Percentiles rank a stretch among this genome's conserved stretches.
phyloP scores from a whole-genome alignment of 1,140 invertebrate species.

The Ips nitidus region DNA sequence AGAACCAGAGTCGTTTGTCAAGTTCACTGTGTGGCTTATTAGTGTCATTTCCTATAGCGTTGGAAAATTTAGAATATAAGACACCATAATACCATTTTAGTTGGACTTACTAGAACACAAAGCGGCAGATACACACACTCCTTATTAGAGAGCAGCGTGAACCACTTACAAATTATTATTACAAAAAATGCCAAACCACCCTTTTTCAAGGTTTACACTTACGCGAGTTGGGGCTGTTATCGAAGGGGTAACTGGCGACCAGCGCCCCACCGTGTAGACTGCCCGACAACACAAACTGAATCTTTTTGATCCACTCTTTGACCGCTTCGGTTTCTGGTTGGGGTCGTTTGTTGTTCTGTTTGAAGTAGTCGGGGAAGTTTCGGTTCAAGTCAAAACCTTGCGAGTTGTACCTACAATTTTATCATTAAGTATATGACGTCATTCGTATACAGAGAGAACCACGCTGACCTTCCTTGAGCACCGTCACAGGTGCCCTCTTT shows the following conservation, averaged over 20 bases:
- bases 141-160: slow-evolving; percentile 55
- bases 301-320: slow-evolving; percentile 90
- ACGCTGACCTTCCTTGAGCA: slow-evolving; percentile 72
- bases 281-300: slow-evolving; percentile 88
- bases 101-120: slow-evolving; percentile 73
- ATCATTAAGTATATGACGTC: not conserved
- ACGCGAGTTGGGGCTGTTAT: slow-evolving; percentile 89
- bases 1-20: no score
- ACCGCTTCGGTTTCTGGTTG: slow-evolving; percentile 94
- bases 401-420: slow-evolving; percentile 72
- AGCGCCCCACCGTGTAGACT: slow-evolving; percentile 90
- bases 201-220: slow-evolving; percentile 56
- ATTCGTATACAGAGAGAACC: slow-evolving; percentile 4
- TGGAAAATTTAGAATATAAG: no score
- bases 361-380: slow-evolving; percentile 93
- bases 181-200: slow-evolving; percentile 10
- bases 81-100: no score
- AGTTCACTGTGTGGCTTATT: no score
- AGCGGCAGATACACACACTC: slow-evolving; percentile 79
- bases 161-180: slow-evolving; percentile 41
- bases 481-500: slow-evolving; percentile 86
- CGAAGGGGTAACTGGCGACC: slow-evolving; percentile 90
- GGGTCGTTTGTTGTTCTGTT: slow-evolving; percentile 79
- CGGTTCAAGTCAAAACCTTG: slow-evolving; percentile 86
- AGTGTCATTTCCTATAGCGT: no score